Evolutionary conservation across 2,113 vertebrate species (phyloP), one percentile per base, ranked within the genome.

Genomic region (Paralichthys olivaceus): DNA sequence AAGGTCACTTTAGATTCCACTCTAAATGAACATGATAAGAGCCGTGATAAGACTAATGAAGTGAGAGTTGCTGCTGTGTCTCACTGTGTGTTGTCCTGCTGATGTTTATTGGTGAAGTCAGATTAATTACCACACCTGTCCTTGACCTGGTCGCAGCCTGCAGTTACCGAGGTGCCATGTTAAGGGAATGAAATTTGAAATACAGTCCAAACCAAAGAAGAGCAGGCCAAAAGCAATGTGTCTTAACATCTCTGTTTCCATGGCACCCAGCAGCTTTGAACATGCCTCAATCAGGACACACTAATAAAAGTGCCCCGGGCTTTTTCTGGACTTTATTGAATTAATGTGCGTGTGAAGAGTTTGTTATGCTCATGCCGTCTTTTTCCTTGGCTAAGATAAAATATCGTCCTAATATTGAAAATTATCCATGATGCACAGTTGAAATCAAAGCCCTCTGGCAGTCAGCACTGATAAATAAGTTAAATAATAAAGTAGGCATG

Each of bases 211-310:
- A 79, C 17, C 54, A 25, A 23, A 72, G 55, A 69, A 9, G 20
- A 54, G n/a, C 15, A n/a, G 22, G 20, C 40, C 25, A 65, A 37
- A 54, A 40, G 20, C 17, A 29, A 51, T 72, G 51, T 63, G 57
- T 71, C 32, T 70, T 20, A 54, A 59, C 20, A 76, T 67, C 57
- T 53, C 63, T 81, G 87, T 90, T 89, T 65, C 84, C 86, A 87
- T 89, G 84, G 72, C 72, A 67, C 47, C 86, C 53, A 51, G 32
- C 22, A 62, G 56, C 67, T 81, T 78, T 78, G 72, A 73, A 71
- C 32, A 60, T 29, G 60, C 25, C 49, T 63, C 74, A 26, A 71
- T 74, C 65, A 49, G 45, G 63, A 76, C n/a, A 51, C 71, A 67
- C 11, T 55, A 20, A 76, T 65, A 60, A 81, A 86, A 65, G 22